Base-by-base conservation (phyloP, 2,888 invertebrate genomes). In the Malachius bipustulatus region DNA sequence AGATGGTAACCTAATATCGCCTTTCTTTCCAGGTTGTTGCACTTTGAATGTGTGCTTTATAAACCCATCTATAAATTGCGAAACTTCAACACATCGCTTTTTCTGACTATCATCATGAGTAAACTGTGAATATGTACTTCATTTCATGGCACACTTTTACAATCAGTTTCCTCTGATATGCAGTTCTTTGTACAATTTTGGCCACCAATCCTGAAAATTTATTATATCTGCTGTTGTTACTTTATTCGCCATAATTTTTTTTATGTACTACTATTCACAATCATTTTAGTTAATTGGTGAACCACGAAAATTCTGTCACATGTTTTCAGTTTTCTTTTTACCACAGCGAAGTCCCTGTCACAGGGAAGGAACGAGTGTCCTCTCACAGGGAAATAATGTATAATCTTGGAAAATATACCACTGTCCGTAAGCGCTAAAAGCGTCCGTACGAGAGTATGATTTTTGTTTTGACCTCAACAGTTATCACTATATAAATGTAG, bases 201-300 rank as follows among this genome's bases (percentile, higher is more conserved):
- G 24, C 24, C 24, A 19, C 24, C 24, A 19, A n/a, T 19, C 24
- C n/a, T n/a, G 24, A n/a, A 19, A 19, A 19, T 19, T 19, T 19
- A 19, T 19, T 19, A 19, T 19, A 19, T 19, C 24, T 19, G 6
- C 24, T 19, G 24, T 19, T 19, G 24, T 19, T 19, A 19, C 24
- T n/a, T 19, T n/a, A 8, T 19, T 19, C 24, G n/a, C 24, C 24
- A 19, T 19, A 19, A 19, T 8, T 19, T 19, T 6, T 19, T 19
- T 19, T 6, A 19, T 8, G 24, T 19, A 19, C 24, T 6, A n/a
- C n/a, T n/a, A n/a, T n/a, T n/a, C n/a, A n/a, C n/a, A n/a, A n/a
- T n/a, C n/a, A n/a, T n/a, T n/a, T n/a, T n/a, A n/a, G n/a, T n/a
- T n/a, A n/a, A n/a, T n/a, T n/a, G n/a, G n/a, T n/a, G n/a, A n/a